phyloP scores from a whole-genome alignment of 2,888 invertebrate species.

The Drosophila formosana region DNA sequence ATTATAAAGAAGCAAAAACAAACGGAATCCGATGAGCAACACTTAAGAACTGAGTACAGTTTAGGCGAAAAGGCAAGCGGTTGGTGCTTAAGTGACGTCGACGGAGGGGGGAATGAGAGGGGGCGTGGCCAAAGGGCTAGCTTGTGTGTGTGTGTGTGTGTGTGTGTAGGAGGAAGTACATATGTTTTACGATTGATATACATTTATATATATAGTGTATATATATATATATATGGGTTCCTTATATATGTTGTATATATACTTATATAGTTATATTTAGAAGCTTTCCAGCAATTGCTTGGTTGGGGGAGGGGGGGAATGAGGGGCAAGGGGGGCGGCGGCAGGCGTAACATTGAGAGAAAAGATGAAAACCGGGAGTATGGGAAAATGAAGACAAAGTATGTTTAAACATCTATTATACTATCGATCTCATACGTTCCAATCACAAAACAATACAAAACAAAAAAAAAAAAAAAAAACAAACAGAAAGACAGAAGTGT shows the following conservation, averaged over 20 bases:
- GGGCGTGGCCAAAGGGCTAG: constrained; percentile 13
- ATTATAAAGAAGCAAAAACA: constrained; percentile 37
- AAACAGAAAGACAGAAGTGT: not conserved
- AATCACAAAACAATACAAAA: constrained; percentile 15
- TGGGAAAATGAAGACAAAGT: constrained; percentile 10
- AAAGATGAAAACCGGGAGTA: not conserved
- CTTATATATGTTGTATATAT: constrained; percentile 46
- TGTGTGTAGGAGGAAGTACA: constrained; percentile 4
- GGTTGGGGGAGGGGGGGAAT: no score
- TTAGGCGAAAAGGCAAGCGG: constrained; percentile 41
- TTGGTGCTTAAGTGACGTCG: constrained; percentile 8
- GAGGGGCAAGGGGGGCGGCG: not conserved
- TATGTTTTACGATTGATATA: constrained; percentile 11
- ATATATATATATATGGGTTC: constrained; percentile 41
- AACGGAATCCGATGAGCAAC: constrained; percentile 49
- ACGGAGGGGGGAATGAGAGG: not conserved
- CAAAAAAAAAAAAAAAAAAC: constrained; percentile 3
- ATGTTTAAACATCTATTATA: not conserved
- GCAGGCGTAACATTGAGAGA: constrained; percentile 15
- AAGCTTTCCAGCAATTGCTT: constrained; percentile 12
- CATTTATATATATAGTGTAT: constrained; percentile 25
- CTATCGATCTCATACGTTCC: constrained; percentile 40
- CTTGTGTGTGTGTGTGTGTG: not conserved
- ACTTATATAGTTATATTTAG: constrained; percentile 34
- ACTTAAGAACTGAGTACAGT: constrained; percentile 40